Percentiles rank a stretch among this genome's conserved stretches.
These are phyloP conservation scores for Lepus townsendii DNA, from an alignment of 2,797 vertebrate genomes.

Conservation along the genomic window DNA sequence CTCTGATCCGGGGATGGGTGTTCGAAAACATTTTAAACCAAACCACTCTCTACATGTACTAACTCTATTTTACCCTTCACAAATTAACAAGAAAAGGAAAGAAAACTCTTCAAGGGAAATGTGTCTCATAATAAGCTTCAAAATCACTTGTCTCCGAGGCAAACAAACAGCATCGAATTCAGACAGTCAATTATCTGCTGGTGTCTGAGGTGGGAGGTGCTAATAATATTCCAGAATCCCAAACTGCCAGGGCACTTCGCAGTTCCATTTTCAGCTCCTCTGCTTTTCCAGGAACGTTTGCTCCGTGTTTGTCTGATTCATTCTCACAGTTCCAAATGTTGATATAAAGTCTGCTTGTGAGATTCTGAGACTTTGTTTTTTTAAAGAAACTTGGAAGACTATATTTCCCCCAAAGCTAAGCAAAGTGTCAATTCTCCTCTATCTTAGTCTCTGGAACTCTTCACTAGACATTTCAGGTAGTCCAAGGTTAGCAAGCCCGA, in stretches of 20 bases:
- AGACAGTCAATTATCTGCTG: constrained; percentile 54
- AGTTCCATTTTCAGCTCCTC: constrained; percentile 61
- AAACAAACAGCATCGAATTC: not conserved
- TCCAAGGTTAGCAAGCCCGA: constrained; percentile 15
- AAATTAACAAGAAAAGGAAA: not conserved
- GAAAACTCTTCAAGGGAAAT: constrained; percentile 2
- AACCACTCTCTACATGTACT: constrained; percentile 25
- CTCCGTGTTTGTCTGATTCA: constrained; percentile 52
- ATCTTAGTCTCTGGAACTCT: constrained; percentile 52
- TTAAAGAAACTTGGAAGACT: constrained; percentile 55
- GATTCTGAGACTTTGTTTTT: constrained; percentile 32
- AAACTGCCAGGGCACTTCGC: constrained; percentile 51
- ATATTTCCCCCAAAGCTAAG: not conserved
- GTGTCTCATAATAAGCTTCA: constrained; percentile 30
- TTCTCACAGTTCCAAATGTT: constrained; percentile 75
- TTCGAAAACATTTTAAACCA: constrained; percentile 51
- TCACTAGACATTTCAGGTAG: constrained; percentile 4
- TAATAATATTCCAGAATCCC: constrained; percentile 67
- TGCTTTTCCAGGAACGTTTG: constrained; percentile 63
- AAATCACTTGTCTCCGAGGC: constrained; percentile 56
- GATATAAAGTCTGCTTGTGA: constrained; percentile 55
- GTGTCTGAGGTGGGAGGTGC: constrained; percentile 39
- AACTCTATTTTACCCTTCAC: constrained; percentile 1
- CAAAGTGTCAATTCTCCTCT: not conserved
- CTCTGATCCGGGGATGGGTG: not conserved